Conservation (phyloP, 2,797 vertebrate species). For the Iguana delicatissima region DNA sequence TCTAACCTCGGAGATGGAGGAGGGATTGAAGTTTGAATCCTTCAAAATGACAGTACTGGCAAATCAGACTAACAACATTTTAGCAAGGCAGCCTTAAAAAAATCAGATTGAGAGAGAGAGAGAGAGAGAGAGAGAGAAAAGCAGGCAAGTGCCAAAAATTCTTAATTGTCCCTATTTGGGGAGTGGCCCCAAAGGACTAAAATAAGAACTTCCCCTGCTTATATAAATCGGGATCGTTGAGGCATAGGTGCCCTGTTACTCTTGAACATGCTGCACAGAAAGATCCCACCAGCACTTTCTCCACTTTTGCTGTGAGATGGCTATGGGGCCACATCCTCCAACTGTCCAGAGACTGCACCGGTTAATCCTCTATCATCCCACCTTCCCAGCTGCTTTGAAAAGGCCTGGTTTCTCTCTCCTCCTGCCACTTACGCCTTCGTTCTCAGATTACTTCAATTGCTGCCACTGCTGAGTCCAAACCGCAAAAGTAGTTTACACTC, state of each 20-base stretch:
- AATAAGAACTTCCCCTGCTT: background rate
- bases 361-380: too few relatives aligned
- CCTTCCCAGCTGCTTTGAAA: too few relatives aligned
- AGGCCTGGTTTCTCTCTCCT: too few relatives aligned
- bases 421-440: too few relatives aligned
- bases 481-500: too few relatives aligned
- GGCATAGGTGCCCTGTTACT: background rate
- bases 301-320: background rate
- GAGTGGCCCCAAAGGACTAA: background rate
- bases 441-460: too few relatives aligned
- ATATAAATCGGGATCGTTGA: background rate
- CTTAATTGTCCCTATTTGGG: background rate
- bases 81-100: too few relatives aligned
- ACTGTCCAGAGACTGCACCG: too few relatives aligned
- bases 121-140: background rate
- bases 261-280: background rate
- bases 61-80: background rate
- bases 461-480: too few relatives aligned
- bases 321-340: too few relatives aligned
- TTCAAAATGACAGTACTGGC: background rate
- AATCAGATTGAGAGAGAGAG: rapidly evolving
- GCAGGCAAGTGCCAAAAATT: background rate
- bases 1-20: too few relatives aligned
- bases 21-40: background rate
- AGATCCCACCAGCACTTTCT: background rate